Evolutionary conservation across 2,888 invertebrate species (phyloP).

Genomic region (Hipparchia semele): DNA sequence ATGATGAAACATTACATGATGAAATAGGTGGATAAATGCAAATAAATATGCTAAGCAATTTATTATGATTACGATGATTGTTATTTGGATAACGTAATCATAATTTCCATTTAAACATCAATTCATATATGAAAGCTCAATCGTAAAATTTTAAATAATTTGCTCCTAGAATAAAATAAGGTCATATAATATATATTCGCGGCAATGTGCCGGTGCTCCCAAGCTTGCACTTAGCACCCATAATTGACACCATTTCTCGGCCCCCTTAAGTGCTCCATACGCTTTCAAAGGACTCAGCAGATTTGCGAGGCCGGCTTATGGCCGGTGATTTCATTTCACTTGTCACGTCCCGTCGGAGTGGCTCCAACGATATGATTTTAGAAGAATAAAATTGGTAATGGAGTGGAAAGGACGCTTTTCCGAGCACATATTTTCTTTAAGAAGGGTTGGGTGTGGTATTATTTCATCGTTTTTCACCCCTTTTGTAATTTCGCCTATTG

Average conservation of each 20-base stretch:
- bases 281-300: slow-evolving; percentile 67
- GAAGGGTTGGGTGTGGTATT: slow-evolving; percentile 42
- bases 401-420: slow-evolving; percentile 70
- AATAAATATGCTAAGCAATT: no score
- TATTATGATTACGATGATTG: no score
- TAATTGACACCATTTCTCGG: slow-evolving; percentile 79
- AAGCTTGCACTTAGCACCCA: slow-evolving; percentile 71
- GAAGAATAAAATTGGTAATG: slow-evolving; percentile 80
- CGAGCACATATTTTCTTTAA: slow-evolving; percentile 53
- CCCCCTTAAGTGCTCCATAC: slow-evolving; percentile 74
- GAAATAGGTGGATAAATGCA: no score
- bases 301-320: slow-evolving; percentile 78
- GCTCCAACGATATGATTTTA: slow-evolving; percentile 71
- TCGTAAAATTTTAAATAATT: slow-evolving; percentile 8
- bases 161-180: slow-evolving; percentile 40
- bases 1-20: no score
- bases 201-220: slow-evolving; percentile 31
- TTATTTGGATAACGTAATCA: no score
- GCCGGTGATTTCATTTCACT: slow-evolving; percentile 77
- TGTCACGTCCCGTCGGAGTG: slow-evolving; percentile 77
- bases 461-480: background rate
- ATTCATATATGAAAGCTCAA: background rate
- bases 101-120: no score
- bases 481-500: background rate
- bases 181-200: slow-evolving; percentile 32